Evolutionary conservation across 2,888 invertebrate species (phyloP).

Genomic region (Diarsia mendica): DNA sequence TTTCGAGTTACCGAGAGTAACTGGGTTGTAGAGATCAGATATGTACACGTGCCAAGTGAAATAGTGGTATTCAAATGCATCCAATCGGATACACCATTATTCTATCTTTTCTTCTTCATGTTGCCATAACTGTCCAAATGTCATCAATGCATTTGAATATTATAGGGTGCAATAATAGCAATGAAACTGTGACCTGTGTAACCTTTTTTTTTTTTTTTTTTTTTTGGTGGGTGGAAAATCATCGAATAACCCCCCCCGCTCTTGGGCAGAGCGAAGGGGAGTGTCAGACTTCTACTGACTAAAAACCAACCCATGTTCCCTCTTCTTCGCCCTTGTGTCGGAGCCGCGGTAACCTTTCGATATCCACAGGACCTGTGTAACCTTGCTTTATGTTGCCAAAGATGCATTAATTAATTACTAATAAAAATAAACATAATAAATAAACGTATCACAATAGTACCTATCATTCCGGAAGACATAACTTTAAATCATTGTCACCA

Average conservation of each 20-base stretch:
- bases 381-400: constrained; percentile 11
- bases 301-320: too few species aligned
- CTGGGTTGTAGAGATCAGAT: neutral
- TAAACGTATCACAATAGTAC: constrained; percentile 13
- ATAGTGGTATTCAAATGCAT: neutral
- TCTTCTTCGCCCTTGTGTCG: too few species aligned
- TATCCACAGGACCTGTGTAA: too few species aligned
- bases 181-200: neutral
- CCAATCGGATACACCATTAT: too few species aligned
- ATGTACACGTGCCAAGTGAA: neutral
- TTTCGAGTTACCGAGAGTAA: neutral
- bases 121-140: neutral
- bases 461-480: constrained; percentile 52
- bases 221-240: too few species aligned
- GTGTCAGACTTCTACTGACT: too few species aligned
- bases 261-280: too few species aligned
- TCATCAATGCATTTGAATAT: too few species aligned
- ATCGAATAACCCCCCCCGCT: too few species aligned
- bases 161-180: neutral
- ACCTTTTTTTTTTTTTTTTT: too few species aligned
- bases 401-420: neutral
- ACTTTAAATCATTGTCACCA: constrained; percentile 23
- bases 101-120: neutral
- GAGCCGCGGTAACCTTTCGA: too few species aligned
- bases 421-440: constrained; percentile 29